phyloP scores from a whole-genome alignment of 2,888 invertebrate genomes.

The Cosmia trapezina region DNA sequence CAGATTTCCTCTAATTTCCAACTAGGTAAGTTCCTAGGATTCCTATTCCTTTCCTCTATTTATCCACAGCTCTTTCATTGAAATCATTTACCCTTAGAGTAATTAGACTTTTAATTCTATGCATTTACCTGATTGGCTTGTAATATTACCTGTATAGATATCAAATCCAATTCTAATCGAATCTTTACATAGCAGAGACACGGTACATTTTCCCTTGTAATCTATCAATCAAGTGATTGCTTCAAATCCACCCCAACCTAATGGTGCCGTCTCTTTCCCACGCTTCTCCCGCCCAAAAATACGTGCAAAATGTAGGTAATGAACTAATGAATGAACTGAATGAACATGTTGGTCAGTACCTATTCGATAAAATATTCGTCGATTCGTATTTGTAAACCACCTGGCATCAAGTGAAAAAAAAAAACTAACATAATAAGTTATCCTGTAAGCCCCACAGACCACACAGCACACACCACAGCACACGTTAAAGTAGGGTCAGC shows the following conservation, averaged over 20 bases:
- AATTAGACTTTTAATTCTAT: no score
- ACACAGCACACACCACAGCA: no score
- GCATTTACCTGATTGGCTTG: slow-evolving; percentile 59
- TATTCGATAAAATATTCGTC: background rate
- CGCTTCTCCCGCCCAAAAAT: slow-evolving; percentile 57
- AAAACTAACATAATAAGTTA: no score
- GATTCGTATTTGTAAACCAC: background rate
- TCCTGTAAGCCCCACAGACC: no score
- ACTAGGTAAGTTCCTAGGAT: no score
- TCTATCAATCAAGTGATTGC: slow-evolving; percentile 36
- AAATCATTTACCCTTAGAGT: slow-evolving; percentile 50
- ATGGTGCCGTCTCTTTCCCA: slow-evolving; percentile 59
- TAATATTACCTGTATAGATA: slow-evolving; percentile 36
- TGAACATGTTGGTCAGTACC: slow-evolving; percentile 18
- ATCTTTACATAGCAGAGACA: slow-evolving; percentile 36
- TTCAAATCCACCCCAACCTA: slow-evolving; percentile 56
- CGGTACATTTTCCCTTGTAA: slow-evolving; percentile 55
- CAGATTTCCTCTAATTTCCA: background rate
- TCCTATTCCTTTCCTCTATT: slow-evolving; percentile 11
- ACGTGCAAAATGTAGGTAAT: slow-evolving; percentile 25
- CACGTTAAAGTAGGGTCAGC: background rate
- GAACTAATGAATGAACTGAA: background rate
- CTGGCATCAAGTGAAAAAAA: background rate
- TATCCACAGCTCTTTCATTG: slow-evolving; percentile 41
- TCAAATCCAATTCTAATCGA: slow-evolving; percentile 37